Evolutionary conservation across 1,140 invertebrate genomes (phyloP).

Genomic region (Heliconius eleuchia): DNA sequence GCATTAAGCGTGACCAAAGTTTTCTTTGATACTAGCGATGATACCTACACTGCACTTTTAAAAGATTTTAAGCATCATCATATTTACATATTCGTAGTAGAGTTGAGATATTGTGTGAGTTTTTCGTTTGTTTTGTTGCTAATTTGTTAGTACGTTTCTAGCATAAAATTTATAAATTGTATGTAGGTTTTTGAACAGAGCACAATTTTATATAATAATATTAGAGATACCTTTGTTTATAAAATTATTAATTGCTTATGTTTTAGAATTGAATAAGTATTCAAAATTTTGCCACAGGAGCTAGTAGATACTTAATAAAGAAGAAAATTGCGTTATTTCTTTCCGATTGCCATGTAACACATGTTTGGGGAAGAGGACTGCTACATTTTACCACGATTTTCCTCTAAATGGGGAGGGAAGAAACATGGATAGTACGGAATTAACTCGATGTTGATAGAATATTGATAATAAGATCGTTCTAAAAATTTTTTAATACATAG

Average conservation of each 20-base stretch:
- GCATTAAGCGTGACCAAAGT: slow-evolving; percentile 91
- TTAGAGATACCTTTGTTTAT: background rate
- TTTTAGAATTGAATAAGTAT: background rate
- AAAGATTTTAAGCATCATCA: slow-evolving; percentile 28
- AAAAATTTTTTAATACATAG: background rate
- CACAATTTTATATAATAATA: background rate
- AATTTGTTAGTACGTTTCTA: background rate
- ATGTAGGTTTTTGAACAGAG: background rate
- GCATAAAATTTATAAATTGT: background rate
- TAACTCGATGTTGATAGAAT: slow-evolving; percentile 50
- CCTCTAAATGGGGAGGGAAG: slow-evolving; percentile 44
- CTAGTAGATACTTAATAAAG: background rate
- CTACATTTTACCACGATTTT: slow-evolving; percentile 60
- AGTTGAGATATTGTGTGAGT: background rate
- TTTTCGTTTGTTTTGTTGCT: background rate
- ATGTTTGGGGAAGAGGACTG: slow-evolving; percentile 46
- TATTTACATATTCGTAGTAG: background rate
- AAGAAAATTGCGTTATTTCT: slow-evolving; percentile 16
- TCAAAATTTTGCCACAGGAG: background rate
- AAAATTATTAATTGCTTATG: background rate
- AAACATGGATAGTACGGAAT: slow-evolving; percentile 54
- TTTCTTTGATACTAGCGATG: slow-evolving; percentile 81
- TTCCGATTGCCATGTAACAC: slow-evolving; percentile 39
- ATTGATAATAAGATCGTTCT: slow-evolving; percentile 4
- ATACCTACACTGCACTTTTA: slow-evolving; percentile 52